Evolutionary conservation across 2,797 vertebrate genomes (phyloP), one percentile per base, ranked within the genome.

Genomic region (Champsocephalus esox): DNA sequence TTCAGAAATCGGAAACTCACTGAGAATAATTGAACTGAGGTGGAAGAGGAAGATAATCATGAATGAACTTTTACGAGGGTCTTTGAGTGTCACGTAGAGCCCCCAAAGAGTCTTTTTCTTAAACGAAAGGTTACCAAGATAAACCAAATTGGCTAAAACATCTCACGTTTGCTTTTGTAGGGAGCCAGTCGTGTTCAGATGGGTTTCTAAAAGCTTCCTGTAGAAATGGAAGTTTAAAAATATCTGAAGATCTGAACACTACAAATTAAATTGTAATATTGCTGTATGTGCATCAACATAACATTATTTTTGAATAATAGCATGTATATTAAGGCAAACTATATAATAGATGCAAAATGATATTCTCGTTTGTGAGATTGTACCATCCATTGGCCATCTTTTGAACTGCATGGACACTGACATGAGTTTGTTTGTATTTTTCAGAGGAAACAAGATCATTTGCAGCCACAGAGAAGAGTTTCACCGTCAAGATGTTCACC

Each of bases 401-500:
- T 1, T 71, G 61, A 87, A 57, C 34, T 82, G 66, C 66, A 73
- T 44, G 8, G 28, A 48, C 19, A 46, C 51, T 84, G 28, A 78
- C 46, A 51, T 50, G 8, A 70, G 0, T 1, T 70, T 2, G 1
- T 70, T 2, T 88, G 28, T 91, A 17, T 77, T 60, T 43, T 34
- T 34, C 87, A 99, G 98, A 99, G 94, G 86, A 96, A 64, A 95
- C 95, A 0, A 93, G 96, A 82, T 97, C 96, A 2, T 94, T 94
- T 76, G 92, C 94, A 1, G 94, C 96, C 73, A 85, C 82, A 0
- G 97, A 99, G 91, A 96, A 94, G 66, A 98, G 89, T 89, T 97
- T 99, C 90, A 97, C 96, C 0, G 52, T 97, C 71, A 98, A 97
- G 94, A 95, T 98, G 94, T 98, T 99, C 94, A 97, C 91, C 28